These are phyloP conservation scores for Pogonocichla stellata DNA, from an alignment of 2,113 vertebrate species.

Conservation along the genomic window DNA sequence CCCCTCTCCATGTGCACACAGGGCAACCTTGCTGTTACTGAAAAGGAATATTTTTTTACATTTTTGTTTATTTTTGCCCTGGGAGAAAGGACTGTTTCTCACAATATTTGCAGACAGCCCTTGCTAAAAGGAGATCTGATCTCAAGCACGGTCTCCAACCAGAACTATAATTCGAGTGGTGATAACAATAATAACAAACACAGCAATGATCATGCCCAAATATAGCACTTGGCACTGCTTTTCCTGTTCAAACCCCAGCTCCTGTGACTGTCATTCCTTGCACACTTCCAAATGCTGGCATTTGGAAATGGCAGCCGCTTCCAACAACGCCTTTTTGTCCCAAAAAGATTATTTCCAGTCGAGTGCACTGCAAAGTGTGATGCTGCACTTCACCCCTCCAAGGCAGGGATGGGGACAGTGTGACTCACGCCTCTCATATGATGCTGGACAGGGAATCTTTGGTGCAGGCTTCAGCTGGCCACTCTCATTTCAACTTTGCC, in stretches of 20 bases:
- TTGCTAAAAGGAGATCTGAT: slow-evolving; percentile 10
- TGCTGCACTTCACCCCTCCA: slow-evolving; percentile 25
- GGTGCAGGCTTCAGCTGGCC: neutral
- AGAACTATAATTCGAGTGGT: neutral
- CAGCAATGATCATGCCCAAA: slow-evolving; percentile 13
- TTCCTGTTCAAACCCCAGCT: slow-evolving; percentile 13
- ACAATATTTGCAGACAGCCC: neutral
- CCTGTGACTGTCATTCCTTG: slow-evolving; percentile 42
- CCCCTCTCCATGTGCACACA: neutral
- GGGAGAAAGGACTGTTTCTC: neutral
- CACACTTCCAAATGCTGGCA: too few relatives aligned
- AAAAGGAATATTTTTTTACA: neutral
- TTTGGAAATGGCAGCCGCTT: neutral
- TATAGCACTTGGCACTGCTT: slow-evolving; percentile 9
- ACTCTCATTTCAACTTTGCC: neutral
- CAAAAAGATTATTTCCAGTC: slow-evolving; percentile 17
- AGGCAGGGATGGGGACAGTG: slow-evolving; percentile 21
- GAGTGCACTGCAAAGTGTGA: neutral
- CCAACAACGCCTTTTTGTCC: slow-evolving; percentile 13
- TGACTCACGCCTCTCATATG: slow-evolving; percentile 4
- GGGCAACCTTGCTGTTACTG: neutral
- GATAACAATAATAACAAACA: slow-evolving; percentile 55
- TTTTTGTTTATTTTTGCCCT: neutral
- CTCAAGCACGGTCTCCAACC: neutral
- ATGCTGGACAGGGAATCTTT: neutral